Base-by-base conservation (phyloP, 2,888 invertebrate species). In the Conchocele bisecta region DNA sequence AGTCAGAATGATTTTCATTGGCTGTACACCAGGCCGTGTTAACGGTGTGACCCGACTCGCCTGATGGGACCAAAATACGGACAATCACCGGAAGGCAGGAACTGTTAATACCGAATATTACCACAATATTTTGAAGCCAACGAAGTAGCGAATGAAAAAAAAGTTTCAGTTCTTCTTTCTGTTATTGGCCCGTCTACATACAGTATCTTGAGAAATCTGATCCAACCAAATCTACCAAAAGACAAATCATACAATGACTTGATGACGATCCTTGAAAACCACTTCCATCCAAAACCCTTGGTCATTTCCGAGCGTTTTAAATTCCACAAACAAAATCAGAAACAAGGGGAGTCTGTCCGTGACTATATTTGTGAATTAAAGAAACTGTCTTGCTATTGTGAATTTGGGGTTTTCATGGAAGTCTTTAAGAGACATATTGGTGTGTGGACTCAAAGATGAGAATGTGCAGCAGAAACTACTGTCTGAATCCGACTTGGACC, bases 241-340 rank as follows among this genome's bases (percentile, higher is more conserved):
- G 58, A 33, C 37, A 66, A 58, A 28, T 26, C 51, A 6, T 64
- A 33, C 26, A 39, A 29, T 1, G 22, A 50, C 3, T 15, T 69
- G 13, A 29, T 31, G 1, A 26, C 26, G 33, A 1, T 58, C 9
- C 37, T 70, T 9, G 58, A 58, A 35, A 17, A 42, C 26, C 58
- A 70, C 29, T 70, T 42, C 24, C 42, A 33, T 13, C 69, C 51
- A 6, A 69, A 50, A 50, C 50, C 51, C 1, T 24, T 69, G n/a
- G 31, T 46, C 3, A 61, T 68, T 54, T 54, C 71, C 4, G 70
- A 58, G 57, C 17, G 64, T 13, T 70, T 70, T 13, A 57, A 64
- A 17, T 70, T 64, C 24, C 44, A 64, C 22, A 58, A 58, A 64
- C 31, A 53, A 4, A 64, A 64, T 24, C 71, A 65, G 33, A 37